These are phyloP conservation scores for Microcebus tavaratra DNA, from an alignment of 2,113 vertebrate genomes.

Conservation along the genomic window DNA sequence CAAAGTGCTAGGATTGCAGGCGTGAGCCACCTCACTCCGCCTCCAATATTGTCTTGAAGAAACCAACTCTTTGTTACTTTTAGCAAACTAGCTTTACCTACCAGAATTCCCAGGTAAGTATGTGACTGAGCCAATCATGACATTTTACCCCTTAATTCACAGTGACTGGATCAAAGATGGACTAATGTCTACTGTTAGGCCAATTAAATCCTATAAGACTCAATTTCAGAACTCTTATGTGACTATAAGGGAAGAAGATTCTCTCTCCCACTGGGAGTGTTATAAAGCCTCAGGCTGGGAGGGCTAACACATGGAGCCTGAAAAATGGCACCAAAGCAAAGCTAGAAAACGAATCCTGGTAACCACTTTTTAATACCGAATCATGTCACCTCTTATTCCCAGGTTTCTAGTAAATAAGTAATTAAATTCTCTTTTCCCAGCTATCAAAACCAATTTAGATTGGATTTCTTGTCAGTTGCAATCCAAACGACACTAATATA, in stretches of 20 bases:
- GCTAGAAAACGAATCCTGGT: not conserved
- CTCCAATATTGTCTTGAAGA: not conserved
- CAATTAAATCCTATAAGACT: not conserved
- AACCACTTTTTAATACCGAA: not conserved
- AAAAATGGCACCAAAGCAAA: not conserved
- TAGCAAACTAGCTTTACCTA: not conserved
- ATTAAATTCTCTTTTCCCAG: constrained; percentile 20
- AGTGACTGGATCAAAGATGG: not conserved
- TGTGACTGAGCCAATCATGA: not conserved
- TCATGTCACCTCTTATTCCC: constrained; percentile 19
- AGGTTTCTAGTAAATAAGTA: not conserved
- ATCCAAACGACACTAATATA: not conserved
- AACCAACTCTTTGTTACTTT: not conserved
- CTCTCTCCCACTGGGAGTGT: not conserved
- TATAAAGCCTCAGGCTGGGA: not conserved
- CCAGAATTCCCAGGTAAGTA: not conserved
- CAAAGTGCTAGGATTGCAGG: too few species aligned
- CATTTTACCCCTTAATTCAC: not conserved
- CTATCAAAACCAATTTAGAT: not conserved
- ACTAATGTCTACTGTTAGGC: not conserved
- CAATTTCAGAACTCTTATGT: not conserved
- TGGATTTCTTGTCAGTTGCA: not conserved
- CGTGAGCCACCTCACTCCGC: too few species aligned
- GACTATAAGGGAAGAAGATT: not conserved
- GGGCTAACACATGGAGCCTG: not conserved